Evolutionary conservation across 2,797 vertebrate genomes (phyloP), one percentile per base, ranked within the genome.

Genomic region (Chelidonichthys spinosus): DNA sequence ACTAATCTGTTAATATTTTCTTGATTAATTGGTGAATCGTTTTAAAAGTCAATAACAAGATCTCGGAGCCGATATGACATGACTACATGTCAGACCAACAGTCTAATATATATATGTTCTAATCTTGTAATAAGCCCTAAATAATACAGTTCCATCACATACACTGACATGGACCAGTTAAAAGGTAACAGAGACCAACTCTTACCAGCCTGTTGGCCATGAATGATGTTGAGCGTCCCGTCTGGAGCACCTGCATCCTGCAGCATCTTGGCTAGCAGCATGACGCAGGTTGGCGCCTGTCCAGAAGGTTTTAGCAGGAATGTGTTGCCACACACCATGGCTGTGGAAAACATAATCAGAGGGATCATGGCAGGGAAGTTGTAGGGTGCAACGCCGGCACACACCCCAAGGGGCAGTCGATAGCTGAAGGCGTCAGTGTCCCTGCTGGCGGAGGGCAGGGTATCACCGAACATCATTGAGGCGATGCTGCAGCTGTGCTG

Each of bases 291-390:
- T 0, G 98, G 98, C 43, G 98, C 97, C 4, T 97, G 94, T 85
- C 99, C 98, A 0, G 98, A 99, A 0, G 98, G 98, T 82, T 99
- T 99, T 92, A 99, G 91, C 81, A 99, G 86, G 90, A 97, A 98
- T 4, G 97, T 99, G 92, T 99, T 99, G 47, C 98, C 98, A 60
- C 96, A 97, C 49, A 97, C 97, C 96, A 98, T 95, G 61, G 95
- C 97, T 96, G 99, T 94, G 36, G 98, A 97, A 83, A 97, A 98
- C 98, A 99, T 98, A 97, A 97, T 99, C 39, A 98, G 95, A 37
- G 98, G 98, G 87, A 99, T 98, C 97, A 99, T 99, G 85, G 97
- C 97, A 0, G 97, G 98, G 89, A 99, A 99, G 90, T 98, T 99
- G 91, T 99, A 99, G 0, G 98, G 98, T 13, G 97, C 94, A 3